Evolutionary conservation across 2,888 invertebrate genomes (phyloP).

Genomic region (Zaprionus bogoriensis): DNA sequence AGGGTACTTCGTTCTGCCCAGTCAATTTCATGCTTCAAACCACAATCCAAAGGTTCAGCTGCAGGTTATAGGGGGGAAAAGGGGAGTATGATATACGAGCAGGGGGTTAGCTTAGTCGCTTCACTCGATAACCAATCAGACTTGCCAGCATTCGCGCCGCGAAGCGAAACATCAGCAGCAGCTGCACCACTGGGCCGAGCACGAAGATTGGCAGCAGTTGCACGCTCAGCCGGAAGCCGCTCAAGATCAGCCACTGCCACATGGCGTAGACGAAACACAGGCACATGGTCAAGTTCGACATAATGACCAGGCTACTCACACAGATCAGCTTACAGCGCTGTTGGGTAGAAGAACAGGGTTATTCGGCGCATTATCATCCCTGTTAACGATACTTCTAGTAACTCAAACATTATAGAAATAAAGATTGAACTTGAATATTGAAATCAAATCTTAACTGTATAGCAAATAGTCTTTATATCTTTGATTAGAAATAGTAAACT

Average conservation of each 20-base stretch:
- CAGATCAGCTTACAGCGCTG: slow-evolving; percentile 51
- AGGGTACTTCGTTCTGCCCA: background rate
- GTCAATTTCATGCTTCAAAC: slow-evolving; percentile 49
- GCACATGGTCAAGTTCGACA: slow-evolving; percentile 45
- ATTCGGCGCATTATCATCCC: too few relatives aligned
- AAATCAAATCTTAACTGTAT: too few relatives aligned
- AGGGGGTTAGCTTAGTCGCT: background rate
- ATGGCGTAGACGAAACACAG: slow-evolving; percentile 47
- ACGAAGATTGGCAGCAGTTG: slow-evolving; percentile 39
- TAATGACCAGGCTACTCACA: slow-evolving; percentile 46
- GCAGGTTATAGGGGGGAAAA: background rate
- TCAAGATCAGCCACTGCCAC: slow-evolving; percentile 28
- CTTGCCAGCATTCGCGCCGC: slow-evolving; percentile 45
- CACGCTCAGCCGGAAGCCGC: slow-evolving; percentile 11
- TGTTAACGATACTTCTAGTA: too few relatives aligned
- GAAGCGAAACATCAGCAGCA: slow-evolving; percentile 37
- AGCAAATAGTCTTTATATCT: too few relatives aligned
- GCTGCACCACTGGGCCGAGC: slow-evolving; percentile 50
- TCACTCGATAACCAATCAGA: background rate
- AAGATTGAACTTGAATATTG: too few relatives aligned
- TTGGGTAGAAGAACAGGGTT: background rate
- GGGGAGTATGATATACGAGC: too few relatives aligned
- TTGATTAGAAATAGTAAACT: too few relatives aligned
- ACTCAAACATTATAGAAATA: too few relatives aligned
- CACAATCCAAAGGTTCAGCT: slow-evolving; percentile 40